phyloP scores from a whole-genome alignment of 2,888 invertebrate species.

The Drosophila mercatorum region DNA sequence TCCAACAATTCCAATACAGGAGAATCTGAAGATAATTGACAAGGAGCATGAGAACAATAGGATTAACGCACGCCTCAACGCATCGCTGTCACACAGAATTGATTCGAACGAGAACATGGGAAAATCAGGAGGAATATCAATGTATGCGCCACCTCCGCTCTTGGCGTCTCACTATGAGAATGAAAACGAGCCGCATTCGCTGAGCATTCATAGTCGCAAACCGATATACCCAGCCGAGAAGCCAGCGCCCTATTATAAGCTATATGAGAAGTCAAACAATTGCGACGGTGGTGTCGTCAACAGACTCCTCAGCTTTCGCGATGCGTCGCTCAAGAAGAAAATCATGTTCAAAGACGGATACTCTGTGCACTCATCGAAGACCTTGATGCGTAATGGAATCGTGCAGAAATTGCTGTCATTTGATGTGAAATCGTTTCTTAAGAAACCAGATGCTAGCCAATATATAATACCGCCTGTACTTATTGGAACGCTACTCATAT shows the following conservation, averaged over 20 bases:
- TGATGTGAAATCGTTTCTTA: slow-evolving; percentile 53
- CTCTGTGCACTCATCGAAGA: slow-evolving; percentile 41
- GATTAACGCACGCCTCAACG: slow-evolving; percentile 20
- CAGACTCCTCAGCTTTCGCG: slow-evolving; percentile 73
- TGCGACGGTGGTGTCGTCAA: slow-evolving; percentile 72
- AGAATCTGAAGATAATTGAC: slow-evolving; percentile 20
- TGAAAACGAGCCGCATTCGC: slow-evolving; percentile 58
- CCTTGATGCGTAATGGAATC: slow-evolving; percentile 33
- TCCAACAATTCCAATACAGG: slow-evolving; percentile 22
- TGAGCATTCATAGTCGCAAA: slow-evolving; percentile 52
- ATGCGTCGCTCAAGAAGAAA: slow-evolving; percentile 70
- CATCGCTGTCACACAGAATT: slow-evolving; percentile 21
- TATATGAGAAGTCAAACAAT: slow-evolving; percentile 44
- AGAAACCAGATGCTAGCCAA: slow-evolving; percentile 74
- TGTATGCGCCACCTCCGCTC: slow-evolving; percentile 81
- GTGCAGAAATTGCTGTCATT: slow-evolving; percentile 51
- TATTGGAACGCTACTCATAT: slow-evolving; percentile 87
- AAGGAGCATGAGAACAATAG: slow-evolving; percentile 53
- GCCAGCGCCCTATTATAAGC: slow-evolving; percentile 46
- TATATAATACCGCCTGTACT: slow-evolving; percentile 87
- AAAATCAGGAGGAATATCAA: slow-evolving; percentile 60
- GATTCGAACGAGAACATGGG: slow-evolving; percentile 36
- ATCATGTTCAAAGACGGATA: slow-evolving; percentile 45
- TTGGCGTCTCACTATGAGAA: slow-evolving; percentile 75
- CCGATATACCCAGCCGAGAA: slow-evolving; percentile 51